These are phyloP conservation scores for Sinelater perroti DNA, from an alignment of 2,888 invertebrate species.

Conservation along the genomic window DNA sequence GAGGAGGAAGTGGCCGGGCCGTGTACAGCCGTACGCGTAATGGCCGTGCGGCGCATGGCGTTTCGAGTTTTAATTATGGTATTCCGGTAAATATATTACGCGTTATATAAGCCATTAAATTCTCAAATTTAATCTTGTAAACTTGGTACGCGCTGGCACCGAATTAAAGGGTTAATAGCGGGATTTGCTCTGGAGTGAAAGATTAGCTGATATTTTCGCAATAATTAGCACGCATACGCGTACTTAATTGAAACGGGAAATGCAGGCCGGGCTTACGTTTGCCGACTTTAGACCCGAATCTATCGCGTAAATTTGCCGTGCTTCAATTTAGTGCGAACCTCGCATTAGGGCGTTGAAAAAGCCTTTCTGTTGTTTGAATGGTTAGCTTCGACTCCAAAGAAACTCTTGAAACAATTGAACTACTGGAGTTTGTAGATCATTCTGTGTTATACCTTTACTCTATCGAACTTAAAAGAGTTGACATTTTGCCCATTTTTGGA, in stretches of 20 bases:
- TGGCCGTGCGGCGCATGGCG: constrained; percentile 8
- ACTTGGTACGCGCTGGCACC: constrained; percentile 59
- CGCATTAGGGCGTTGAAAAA: no score
- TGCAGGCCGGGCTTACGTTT: no score
- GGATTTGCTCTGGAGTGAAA: constrained; percentile 52
- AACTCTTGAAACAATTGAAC: no score
- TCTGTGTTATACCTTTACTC: no score
- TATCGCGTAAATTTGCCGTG: no score
- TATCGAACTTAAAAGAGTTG: no score
- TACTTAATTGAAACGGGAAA: constrained; percentile 31
- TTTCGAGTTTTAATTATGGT: constrained; percentile 33
- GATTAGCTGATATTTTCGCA: constrained; percentile 57
- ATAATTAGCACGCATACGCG: constrained; percentile 52
- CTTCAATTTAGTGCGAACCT: no score
- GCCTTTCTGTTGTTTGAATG: no score
- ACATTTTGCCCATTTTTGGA: no score
- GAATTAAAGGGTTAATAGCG: constrained; percentile 54
- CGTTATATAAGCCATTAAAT: constrained; percentile 53
- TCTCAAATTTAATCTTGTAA: constrained; percentile 56
- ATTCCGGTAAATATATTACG: constrained; percentile 42
- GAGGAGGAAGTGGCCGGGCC: constrained; percentile 21
- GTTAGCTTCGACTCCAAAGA: no score
- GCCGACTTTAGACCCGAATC: no score
- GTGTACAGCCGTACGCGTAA: background rate
- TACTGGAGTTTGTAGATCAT: no score